phyloP scores from a whole-genome alignment of 2,888 invertebrate genomes.

The Scaptomyza cyrtandrae region DNA sequence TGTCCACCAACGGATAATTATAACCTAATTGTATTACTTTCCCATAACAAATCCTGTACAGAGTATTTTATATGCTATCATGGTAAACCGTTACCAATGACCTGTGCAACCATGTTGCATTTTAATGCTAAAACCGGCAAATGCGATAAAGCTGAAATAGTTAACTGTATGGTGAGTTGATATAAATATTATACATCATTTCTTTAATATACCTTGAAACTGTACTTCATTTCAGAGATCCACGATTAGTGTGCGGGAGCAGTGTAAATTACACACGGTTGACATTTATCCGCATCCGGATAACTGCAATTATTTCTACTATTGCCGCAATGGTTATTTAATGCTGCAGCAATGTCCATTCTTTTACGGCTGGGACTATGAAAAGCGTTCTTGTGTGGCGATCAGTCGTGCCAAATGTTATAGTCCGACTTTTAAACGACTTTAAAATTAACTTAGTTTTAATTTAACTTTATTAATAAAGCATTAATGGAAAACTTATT shows the following conservation, averaged over 20 bases:
- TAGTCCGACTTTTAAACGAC: conserved; percentile 22
- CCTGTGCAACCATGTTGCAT: conserved; percentile 76
- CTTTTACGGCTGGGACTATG: conserved; percentile 81
- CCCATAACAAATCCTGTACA: conserved; percentile 73
- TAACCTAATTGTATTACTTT: conserved; percentile 65
- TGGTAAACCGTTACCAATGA: conserved; percentile 69
- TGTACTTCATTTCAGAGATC: conserved; percentile 43
- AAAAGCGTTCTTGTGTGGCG: conserved; percentile 70
- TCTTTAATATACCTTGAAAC: background rate
- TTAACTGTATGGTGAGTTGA: conserved; percentile 75
- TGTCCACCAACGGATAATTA: conserved; percentile 74
- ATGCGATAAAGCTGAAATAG: conserved; percentile 79
- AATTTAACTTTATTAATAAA: too few species aligned
- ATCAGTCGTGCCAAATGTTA: conserved; percentile 68
- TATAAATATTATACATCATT: background rate
- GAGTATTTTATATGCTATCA: conserved; percentile 81
- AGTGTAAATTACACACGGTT: conserved; percentile 66
- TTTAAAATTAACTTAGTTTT: background rate
- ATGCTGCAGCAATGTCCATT: conserved; percentile 83
- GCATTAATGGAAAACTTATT: background rate
- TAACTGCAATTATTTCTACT: conserved; percentile 82
- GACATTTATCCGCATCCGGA: conserved; percentile 79
- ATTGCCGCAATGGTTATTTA: conserved; percentile 78
- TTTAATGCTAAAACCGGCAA: conserved; percentile 73
- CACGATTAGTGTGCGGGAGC: conserved; percentile 61